These are phyloP conservation scores for Drosophila sechellia DNA, from an alignment of 1,140 invertebrate species.

Conservation along the genomic window DNA sequence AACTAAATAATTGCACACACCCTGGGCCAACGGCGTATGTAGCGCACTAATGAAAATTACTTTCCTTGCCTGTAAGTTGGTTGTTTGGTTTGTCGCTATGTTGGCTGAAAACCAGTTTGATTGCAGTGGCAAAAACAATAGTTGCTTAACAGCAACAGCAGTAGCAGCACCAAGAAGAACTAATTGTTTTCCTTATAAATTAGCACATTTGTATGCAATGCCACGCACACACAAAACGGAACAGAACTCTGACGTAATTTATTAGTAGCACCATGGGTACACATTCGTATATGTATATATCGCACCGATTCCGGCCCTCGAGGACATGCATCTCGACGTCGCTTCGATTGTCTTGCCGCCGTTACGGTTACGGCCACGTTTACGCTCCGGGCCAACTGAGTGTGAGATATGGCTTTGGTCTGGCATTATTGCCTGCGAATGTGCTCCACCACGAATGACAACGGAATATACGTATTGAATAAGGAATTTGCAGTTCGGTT, in stretches of 20 bases:
- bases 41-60: constrained; percentile 74
- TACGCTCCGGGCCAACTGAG: constrained; percentile 18
- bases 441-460: constrained; percentile 3
- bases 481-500: constrained; percentile 4
- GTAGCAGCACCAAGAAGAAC: constrained; percentile 34
- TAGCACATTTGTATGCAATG: constrained; percentile 80
- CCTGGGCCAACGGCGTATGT: constrained; percentile 15
- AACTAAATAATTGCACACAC: constrained; percentile 68
- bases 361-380: constrained; percentile 37
- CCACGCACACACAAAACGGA: constrained; percentile 44
- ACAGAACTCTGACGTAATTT: constrained; percentile 69
- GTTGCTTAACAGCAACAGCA: constrained; percentile 8
- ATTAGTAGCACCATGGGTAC: constrained; percentile 44
- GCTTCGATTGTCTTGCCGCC: constrained; percentile 34
- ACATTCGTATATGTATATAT: constrained; percentile 19
- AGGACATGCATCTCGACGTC: constrained; percentile 33
- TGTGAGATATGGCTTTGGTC: constrained; percentile 28
- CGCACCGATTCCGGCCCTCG: neutral
- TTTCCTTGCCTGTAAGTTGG: constrained; percentile 46
- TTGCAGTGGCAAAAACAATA: constrained; percentile 52
- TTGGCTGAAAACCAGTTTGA: constrained; percentile 51
- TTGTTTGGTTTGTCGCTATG: constrained; percentile 29
- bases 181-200: constrained; percentile 82
- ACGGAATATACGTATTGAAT: constrained; percentile 1
- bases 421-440: constrained; percentile 20